Conservation (phyloP, 2,888 invertebrate species). For the Drosophila paracracens region DNA sequence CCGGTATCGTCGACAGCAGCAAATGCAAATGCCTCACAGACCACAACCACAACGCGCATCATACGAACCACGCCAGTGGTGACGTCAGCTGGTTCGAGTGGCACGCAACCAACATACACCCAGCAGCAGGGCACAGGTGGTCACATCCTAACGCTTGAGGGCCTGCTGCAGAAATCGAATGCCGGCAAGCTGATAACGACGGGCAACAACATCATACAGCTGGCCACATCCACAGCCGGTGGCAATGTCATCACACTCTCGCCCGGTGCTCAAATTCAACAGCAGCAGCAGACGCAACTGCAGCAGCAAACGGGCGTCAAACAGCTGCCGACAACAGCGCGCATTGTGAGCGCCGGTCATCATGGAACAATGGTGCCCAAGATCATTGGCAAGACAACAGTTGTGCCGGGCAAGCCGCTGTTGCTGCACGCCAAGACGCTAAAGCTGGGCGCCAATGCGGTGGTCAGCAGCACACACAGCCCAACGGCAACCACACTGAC, state of each 20-base stretch:
- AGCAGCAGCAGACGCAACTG: conserved; percentile 64
- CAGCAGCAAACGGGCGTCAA: conserved; percentile 32
- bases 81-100: conserved; percentile 28
- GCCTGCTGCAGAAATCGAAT: conserved; percentile 80
- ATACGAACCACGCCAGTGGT: conserved; percentile 57
- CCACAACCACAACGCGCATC: conserved; percentile 59
- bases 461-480: conserved; percentile 84
- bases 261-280: conserved; percentile 37
- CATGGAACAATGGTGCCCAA: conserved; percentile 82
- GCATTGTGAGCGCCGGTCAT: conserved; percentile 80
- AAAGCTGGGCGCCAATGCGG: conserved; percentile 83
- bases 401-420: conserved; percentile 69
- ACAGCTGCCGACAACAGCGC: conserved; percentile 47
- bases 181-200: conserved; percentile 74
- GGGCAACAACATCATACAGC: conserved; percentile 86
- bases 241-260: conserved; percentile 60
- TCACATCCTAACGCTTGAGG: conserved; percentile 84
- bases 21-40: conserved; percentile 17
- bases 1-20: conserved; percentile 50
- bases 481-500: conserved; percentile 76
- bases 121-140: conserved; percentile 83
- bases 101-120: conserved; percentile 84
- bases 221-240: conserved; percentile 81
- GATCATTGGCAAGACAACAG: conserved; percentile 82
- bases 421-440: conserved; percentile 66